Conservation (phyloP, 92 coral and sea anemone species). For the Parazoanthus swiftii region DNA sequence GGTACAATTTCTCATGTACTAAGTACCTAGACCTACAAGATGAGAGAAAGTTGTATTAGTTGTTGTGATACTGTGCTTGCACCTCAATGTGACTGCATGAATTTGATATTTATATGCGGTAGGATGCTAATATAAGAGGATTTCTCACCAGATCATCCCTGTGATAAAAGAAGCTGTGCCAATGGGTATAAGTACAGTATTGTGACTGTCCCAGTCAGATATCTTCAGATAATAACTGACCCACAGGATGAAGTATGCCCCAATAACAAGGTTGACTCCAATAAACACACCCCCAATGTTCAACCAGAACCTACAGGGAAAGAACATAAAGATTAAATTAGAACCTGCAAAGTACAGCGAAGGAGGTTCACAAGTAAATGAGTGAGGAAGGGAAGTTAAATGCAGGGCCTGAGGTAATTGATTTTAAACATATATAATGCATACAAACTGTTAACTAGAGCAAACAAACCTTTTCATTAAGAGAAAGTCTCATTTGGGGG, state of each 20-base stretch:
- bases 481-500: too few species aligned
- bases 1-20: too few species aligned
- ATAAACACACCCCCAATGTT: constrained; percentile 81
- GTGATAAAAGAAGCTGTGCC: constrained; percentile 88
- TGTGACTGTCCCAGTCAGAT: constrained; percentile 84
- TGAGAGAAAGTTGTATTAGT: too few species aligned
- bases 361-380: too few species aligned
- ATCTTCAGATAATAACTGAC: constrained; percentile 80
- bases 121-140: not conserved
- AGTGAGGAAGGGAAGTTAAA: too few species aligned
- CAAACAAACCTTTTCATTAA: too few species aligned
- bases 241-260: constrained; percentile 84
- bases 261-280: constrained; percentile 73
- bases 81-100: not conserved
- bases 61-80: too few species aligned
- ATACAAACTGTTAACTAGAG: too few species aligned
- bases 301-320: constrained; percentile 73
- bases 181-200: constrained; percentile 80
- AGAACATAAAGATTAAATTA: not conserved
- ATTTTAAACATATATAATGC: too few species aligned
- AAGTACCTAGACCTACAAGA: too few species aligned
- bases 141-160: constrained; percentile 91
- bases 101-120: not conserved
- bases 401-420: too few species aligned
- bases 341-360: not conserved